Evolutionary conservation across 1,140 invertebrate species (phyloP), one percentile per base, ranked within the genome.

Genomic region (Nixonia krombeini): DNA sequence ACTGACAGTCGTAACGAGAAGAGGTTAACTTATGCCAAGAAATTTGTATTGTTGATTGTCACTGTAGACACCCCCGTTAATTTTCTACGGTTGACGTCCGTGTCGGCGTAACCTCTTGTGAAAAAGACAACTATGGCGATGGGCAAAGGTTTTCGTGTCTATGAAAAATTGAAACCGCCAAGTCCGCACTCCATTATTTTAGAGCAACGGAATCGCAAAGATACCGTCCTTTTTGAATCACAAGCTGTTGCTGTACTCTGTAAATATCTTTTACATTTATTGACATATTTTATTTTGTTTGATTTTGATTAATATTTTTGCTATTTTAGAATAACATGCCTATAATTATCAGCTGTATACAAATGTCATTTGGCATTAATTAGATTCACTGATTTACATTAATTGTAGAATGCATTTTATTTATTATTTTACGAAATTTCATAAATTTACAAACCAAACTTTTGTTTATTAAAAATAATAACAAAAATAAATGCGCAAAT

Each of bases 121-220:
- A 17, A 15, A 31, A 18, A 53, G 23, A 46, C 37, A 37, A 76
- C 68, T 72, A 96, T 96, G 95, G 93, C 95, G 78, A 94, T 98
- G 91, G 94, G 94, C 70, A 96, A 97, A 87, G 90, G 91, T 41
- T 97, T 94, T 85, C 92, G 95, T 72, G 91, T 97, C 67, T 90
- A 94, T 71, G 94, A 96, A 82, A 96, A 96, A 85, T 89, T 91
- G 59, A 90, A 91, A 65, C 91, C 92, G 8, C 90, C 92, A 38
- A 93, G 90, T 83, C 92, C 93, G n/a, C 95, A 96, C 76, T 96
- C 94, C 79, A 88, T 97, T 64, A 87, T 98, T 42, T 85, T 98
- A 51, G 94, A 96, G 79, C 93, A 95, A 75, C 89, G 94, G 78
- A 91, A 92, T 81, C 92, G 92, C 85, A 92, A 93, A 75, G 91